Conservation (phyloP, 92 coral and sea anemone species). For the Palythoa grandiflora region DNA sequence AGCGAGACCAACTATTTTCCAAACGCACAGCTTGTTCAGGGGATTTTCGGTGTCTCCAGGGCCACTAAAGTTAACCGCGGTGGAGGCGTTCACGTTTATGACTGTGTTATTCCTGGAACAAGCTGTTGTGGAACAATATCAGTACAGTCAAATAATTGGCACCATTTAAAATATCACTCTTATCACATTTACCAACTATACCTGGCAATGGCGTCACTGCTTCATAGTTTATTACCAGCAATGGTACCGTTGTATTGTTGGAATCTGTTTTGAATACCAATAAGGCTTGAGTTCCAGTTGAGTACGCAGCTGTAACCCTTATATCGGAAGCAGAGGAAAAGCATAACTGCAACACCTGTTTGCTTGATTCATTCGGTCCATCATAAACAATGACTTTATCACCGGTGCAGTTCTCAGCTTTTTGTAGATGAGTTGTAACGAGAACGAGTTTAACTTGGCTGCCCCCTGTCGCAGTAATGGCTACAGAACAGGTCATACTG, state of each 20-base stretch:
- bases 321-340: background rate
- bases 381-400: conserved; percentile 7
- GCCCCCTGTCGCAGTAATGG: background rate
- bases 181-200: background rate
- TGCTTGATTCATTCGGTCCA: conserved; percentile 4
- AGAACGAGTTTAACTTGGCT: background rate
- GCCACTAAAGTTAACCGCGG: background rate
- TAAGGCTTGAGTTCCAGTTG: background rate
- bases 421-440: background rate
- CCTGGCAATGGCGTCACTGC: conserved; percentile 5
- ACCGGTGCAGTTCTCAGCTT: background rate
- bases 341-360: background rate
- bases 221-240: background rate
- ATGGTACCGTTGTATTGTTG: background rate
- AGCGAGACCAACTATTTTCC: conserved; percentile 5
- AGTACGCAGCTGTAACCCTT: background rate
- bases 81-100: conserved; percentile 10
- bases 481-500: conserved; percentile 6
- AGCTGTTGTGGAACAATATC: background rate
- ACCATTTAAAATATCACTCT: too few relatives aligned
- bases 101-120: conserved; percentile 7
- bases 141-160: too few relatives aligned
- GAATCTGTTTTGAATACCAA: background rate
- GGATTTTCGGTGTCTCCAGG: background rate
- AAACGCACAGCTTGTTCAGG: background rate